Evolutionary conservation across 2,113 vertebrate species (phyloP).

Genomic region (Notarius lentiginosus): DNA sequence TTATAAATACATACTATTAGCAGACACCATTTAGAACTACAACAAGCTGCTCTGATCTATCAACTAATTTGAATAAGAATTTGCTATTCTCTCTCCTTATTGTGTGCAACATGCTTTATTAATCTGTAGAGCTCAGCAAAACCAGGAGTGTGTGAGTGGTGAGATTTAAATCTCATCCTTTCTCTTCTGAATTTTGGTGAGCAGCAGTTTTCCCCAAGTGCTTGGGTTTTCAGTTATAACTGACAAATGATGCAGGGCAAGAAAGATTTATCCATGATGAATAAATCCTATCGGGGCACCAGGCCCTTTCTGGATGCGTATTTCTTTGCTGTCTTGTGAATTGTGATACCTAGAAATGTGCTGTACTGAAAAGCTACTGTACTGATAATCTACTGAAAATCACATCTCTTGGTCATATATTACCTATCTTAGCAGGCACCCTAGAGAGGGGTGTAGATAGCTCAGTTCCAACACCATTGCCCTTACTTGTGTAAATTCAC

Average conservation of each 20-base stretch:
- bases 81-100: neutral
- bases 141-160: neutral
- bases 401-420: neutral
- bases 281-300: constrained; percentile 3
- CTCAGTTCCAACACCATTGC: neutral
- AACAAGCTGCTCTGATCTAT: neutral
- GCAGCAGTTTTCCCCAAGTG: neutral
- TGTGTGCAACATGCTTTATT: no score
- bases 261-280: neutral
- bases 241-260: constrained; percentile 10
- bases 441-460: neutral
- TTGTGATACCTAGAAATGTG: neutral
- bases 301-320: neutral
- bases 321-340: neutral
- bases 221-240: neutral
- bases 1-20: neutral
- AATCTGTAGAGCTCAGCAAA: neutral
- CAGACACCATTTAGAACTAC: neutral
- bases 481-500: neutral
- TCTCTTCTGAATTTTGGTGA: neutral
- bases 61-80: neutral
- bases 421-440: neutral
- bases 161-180: constrained; percentile 4
- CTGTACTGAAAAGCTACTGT: neutral
- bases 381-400: neutral